These are phyloP conservation scores for Berghia stephanieae DNA, from an alignment of 1,140 invertebrate species.

Conservation along the genomic window DNA sequence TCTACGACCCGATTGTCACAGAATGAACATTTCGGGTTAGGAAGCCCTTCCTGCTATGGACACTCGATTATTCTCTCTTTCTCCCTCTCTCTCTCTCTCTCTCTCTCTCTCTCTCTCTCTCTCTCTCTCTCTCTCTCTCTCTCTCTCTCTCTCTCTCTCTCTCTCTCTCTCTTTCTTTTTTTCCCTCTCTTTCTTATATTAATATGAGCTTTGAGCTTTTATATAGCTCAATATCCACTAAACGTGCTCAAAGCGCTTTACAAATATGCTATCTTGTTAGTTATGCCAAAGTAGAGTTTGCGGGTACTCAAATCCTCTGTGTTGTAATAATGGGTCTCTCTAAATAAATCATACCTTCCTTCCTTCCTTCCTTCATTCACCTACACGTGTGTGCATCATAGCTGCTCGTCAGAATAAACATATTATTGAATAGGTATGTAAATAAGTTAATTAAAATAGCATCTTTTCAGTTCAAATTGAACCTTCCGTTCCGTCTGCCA, in stretches of 20 bases:
- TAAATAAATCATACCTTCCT: background rate
- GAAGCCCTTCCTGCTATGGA: background rate
- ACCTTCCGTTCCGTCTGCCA: background rate
- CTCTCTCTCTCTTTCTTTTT: constrained; percentile 12
- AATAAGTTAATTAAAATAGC: background rate
- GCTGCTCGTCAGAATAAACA: background rate
- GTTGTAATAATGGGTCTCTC: background rate
- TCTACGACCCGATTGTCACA: no score
- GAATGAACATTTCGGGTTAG: background rate
- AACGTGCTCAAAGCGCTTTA: no score
- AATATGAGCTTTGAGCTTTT: no score
- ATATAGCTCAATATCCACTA: no score
- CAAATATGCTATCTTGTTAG: background rate
- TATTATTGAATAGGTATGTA: background rate
- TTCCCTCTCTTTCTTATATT: background rate
- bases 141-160: constrained; percentile 22
- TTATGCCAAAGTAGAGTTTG: background rate
- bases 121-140: background rate
- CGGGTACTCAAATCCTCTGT: background rate
- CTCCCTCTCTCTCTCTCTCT: background rate
- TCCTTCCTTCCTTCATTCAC: background rate
- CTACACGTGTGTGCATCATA: background rate
- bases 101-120: background rate
- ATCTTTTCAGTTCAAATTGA: no score
- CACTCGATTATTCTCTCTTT: background rate